Evolutionary conservation across 2,113 vertebrate species (phyloP).

Genomic region (Ameiurus melas): DNA sequence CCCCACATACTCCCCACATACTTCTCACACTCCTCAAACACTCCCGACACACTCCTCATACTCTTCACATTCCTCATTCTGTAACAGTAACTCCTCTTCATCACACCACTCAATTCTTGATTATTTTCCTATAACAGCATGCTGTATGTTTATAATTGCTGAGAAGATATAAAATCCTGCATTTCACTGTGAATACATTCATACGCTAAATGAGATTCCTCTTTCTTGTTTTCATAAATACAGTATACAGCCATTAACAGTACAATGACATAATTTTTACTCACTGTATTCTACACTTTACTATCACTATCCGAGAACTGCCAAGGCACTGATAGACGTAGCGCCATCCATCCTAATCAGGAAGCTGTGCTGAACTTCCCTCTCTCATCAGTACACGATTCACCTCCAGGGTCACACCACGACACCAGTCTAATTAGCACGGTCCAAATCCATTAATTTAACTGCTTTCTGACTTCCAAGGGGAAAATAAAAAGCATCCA

Average conservation of each 20-base stretch:
- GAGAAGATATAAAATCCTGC: not conserved
- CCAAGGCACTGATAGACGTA: not conserved
- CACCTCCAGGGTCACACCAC: constrained; percentile 1
- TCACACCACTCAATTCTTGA: not conserved
- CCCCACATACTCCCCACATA: not conserved
- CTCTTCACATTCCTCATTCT: not conserved
- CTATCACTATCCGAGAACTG: not conserved
- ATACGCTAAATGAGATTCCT: not conserved
- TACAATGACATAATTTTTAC: not conserved
- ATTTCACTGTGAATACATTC: not conserved
- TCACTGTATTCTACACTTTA: not conserved
- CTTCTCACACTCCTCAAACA: not conserved
- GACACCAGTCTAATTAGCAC: not conserved
- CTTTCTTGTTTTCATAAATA: not conserved
- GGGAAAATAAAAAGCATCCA: not conserved
- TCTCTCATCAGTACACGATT: constrained; percentile 7
- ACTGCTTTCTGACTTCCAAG: not conserved
- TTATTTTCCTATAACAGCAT: not conserved
- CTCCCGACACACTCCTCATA: not conserved
- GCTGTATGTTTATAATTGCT: not conserved
- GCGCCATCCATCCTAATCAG: not conserved
- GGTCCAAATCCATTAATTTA: not conserved
- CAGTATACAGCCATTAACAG: not conserved
- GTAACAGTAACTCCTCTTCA: not conserved
- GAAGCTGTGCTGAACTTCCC: not conserved